These are phyloP conservation scores for Ctena decussata DNA, from an alignment of 2,888 invertebrate genomes.

Conservation along the genomic window DNA sequence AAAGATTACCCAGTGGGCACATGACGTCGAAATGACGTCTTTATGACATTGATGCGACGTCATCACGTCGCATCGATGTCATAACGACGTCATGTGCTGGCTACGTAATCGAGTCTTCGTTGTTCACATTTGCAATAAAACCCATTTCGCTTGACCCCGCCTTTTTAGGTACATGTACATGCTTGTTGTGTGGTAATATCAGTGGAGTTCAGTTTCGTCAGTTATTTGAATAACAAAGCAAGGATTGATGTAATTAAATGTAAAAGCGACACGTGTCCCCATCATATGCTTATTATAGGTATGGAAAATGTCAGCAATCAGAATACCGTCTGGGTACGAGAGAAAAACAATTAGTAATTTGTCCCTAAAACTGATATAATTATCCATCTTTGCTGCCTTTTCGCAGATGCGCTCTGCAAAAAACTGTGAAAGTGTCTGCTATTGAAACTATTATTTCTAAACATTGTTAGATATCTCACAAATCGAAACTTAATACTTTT, in stretches of 20 bases:
- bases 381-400: background rate
- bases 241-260: background rate
- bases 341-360: background rate
- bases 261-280: background rate
- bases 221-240: background rate
- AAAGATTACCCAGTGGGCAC: too few species aligned
- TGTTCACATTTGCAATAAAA: too few species aligned
- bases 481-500: background rate
- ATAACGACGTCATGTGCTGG: too few species aligned
- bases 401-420: background rate
- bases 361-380: background rate
- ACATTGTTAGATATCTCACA: background rate
- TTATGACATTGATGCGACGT: too few species aligned
- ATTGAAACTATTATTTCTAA: background rate
- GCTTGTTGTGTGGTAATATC: too few species aligned
- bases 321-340: background rate
- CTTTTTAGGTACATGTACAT: too few species aligned
- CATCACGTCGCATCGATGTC: too few species aligned
- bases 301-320: background rate
- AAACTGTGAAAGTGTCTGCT: background rate
- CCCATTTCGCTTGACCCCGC: too few species aligned
- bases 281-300: background rate
- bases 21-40: too few species aligned
- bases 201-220: background rate
- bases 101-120: too few species aligned